Percentiles rank a stretch among this genome's conserved stretches.
Evolutionary conservation across 2,888 invertebrate species (phyloP).

Genomic region (Zonitis immaculata): DNA sequence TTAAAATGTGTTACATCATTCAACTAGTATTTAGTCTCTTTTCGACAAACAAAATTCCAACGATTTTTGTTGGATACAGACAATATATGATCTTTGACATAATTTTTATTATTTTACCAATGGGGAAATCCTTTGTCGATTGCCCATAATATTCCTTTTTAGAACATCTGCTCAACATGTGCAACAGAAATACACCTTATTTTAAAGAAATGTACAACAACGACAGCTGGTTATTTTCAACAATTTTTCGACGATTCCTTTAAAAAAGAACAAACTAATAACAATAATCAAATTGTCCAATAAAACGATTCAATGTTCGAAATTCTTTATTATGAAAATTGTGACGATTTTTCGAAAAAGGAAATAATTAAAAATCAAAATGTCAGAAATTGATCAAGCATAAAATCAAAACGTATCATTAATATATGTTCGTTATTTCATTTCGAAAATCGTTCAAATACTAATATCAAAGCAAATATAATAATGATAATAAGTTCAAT

Average conservation of each 20-base stretch:
- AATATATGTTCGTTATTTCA: background rate
- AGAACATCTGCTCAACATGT: slow-evolving; percentile 24
- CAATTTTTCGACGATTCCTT: background rate
- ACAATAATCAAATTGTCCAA: too few relatives aligned
- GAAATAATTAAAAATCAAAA: too few relatives aligned
- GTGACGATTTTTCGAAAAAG: too few relatives aligned
- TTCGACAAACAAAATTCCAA: slow-evolving; percentile 20
- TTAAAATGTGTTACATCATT: slow-evolving; percentile 13
- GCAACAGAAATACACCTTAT: slow-evolving; percentile 14
- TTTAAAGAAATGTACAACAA: slow-evolving; percentile 3
- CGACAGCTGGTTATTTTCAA: slow-evolving; percentile 3
- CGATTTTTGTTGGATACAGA: background rate
- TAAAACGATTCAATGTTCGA: too few relatives aligned
- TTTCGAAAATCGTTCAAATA: too few relatives aligned
- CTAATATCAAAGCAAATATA: too few relatives aligned
- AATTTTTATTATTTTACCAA: background rate
- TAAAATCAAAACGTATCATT: too few relatives aligned
- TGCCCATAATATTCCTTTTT: slow-evolving; percentile 1
- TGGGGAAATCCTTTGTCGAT: background rate
- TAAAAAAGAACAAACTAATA: too few relatives aligned
- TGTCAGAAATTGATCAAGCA: too few relatives aligned
- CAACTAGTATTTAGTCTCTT: background rate
- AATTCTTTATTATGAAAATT: too few relatives aligned
- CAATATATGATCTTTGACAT: background rate
- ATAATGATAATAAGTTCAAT: too few relatives aligned